Base-by-base conservation (phyloP, 2,797 vertebrate genomes). In the Selene dorsalis region DNA sequence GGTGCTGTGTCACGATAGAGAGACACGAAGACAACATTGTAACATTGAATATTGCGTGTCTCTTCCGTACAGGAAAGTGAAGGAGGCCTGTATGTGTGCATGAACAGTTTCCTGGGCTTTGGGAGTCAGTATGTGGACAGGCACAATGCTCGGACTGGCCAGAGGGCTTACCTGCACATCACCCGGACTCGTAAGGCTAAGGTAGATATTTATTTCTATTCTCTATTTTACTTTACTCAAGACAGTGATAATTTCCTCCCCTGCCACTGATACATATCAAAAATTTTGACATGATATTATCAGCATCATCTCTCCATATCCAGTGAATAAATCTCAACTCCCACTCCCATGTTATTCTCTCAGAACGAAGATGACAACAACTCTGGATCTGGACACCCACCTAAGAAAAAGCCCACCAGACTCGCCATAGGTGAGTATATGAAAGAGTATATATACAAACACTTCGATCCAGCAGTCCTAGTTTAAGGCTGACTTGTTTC, bases 51-150 rank as follows among this genome's bases (percentile, higher is more conserved):
- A 20, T 8, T 47, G 7, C 4, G 3, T 62, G 3, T 69, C 24
- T 61, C 62, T 73, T 69, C 7, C 63, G 60, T 53, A 20, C 78
- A 99, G 98, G 98, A 99, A 88, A 98, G 96, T 9, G 97, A 99
- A 63, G 97, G 97, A 0, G 98, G 98, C 38, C 94, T 99, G 77
- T 99, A 97, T 84, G 95, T 99, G 87, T 99, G 98, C 88, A 99
- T 99, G 97, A 99, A 98, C 93, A 97, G 95, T 56, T 99, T 99
- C 93, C 93, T 99, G 83, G 98, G 98, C 57, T 99, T 98, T 74
- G 97, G 98, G 52, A 95, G 97, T 77, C 96, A 97, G 57, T 97
- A 96, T 91, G 97, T 99, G 90, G 97, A 97, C 64, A 95, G 95
- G 68, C 95, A 99, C 88, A 95, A 96, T 89, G 93, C 93, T 83